Evolutionary conservation across 1,140 invertebrate genomes (phyloP), one percentile per base, ranked within the genome.

Genomic region (Zaprionus gabonicus): DNA sequence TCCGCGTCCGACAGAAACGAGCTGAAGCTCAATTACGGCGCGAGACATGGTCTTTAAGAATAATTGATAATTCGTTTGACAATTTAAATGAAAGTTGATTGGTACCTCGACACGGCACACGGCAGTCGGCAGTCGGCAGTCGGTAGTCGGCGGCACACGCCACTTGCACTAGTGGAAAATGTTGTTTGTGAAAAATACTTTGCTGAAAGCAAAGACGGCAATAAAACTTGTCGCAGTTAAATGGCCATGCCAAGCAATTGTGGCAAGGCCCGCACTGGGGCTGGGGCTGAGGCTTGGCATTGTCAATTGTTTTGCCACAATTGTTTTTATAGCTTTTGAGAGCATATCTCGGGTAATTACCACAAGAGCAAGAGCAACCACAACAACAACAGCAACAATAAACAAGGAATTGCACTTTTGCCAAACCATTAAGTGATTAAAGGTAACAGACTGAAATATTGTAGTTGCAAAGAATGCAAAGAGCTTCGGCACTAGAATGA

Each of bases 31-130:
- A 74, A 74, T 74, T 74, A 74, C 38, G 58, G 31, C 0, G 25
- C 56, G 53, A 62, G 66, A 75, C 67, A 70, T 60, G 59, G 31
- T 75, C 67, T 75, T 75, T 75, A 69, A 74, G 68, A 85, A 78
- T 78, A 62, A 64, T 59, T 87, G 62, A 74, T 62, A 70, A 79
- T 80, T 65, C 80, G 72, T 65, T 77, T 87, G 83, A 80, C 82
- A 86, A 87, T 82, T 77, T 62, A 70, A 83, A 87, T 74, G 84
- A 86, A 86, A 86, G 82, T 86, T 86, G 80, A 59, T 77, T 63
- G 72, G 38, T 63, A 69, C 67, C 71, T 63, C 34, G 36, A 74
- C 55, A 7, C 20, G 15, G 44, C 28, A 28, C 15, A 25, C 44
- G 17, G 34, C 44, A 12, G n/a, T n/a, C n/a, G n/a, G n/a, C n/a